Percentiles rank a stretch among this genome's conserved stretches.
These are phyloP conservation scores for Dendrolimus houi DNA, from an alignment of 2,888 invertebrate genomes.

Conservation along the genomic window DNA sequence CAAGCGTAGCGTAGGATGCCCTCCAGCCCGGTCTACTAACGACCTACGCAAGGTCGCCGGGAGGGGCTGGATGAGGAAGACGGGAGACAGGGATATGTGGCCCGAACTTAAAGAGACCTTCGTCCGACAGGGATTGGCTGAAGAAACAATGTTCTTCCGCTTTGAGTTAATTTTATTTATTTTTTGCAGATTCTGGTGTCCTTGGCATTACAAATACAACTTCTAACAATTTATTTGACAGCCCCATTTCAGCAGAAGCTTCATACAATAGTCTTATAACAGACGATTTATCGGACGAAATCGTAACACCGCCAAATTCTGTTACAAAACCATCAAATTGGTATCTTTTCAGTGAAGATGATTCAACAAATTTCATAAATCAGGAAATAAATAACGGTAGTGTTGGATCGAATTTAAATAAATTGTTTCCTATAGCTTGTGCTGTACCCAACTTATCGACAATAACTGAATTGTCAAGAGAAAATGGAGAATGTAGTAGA, in stretches of 20 bases:
- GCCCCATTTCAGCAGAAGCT: conserved; percentile 8
- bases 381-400: conserved; percentile 12
- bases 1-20: too few relatives aligned
- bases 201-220: not conserved
- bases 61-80: too few relatives aligned
- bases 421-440: conserved; percentile 51
- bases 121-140: too few relatives aligned
- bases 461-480: conserved; percentile 55
- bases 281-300: conserved; percentile 50
- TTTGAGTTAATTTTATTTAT: not conserved
- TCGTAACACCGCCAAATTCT: conserved; percentile 1
- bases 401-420: conserved; percentile 39
- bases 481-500: conserved; percentile 20
- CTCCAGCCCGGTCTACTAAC: too few relatives aligned
- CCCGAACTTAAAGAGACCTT: too few relatives aligned
- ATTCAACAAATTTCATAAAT: conserved; percentile 22
- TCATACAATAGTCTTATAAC: conserved; percentile 47
- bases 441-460: conserved; percentile 59
- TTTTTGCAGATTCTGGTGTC: not conserved
- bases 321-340: conserved; percentile 27
- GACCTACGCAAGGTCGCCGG: too few relatives aligned
- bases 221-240: not conserved
- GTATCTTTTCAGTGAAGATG: conserved; percentile 60
- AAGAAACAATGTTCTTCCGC: too few relatives aligned
- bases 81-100: too few relatives aligned